Conservation (phyloP, 1,140 invertebrate species). For the Planococcus citri region DNA sequence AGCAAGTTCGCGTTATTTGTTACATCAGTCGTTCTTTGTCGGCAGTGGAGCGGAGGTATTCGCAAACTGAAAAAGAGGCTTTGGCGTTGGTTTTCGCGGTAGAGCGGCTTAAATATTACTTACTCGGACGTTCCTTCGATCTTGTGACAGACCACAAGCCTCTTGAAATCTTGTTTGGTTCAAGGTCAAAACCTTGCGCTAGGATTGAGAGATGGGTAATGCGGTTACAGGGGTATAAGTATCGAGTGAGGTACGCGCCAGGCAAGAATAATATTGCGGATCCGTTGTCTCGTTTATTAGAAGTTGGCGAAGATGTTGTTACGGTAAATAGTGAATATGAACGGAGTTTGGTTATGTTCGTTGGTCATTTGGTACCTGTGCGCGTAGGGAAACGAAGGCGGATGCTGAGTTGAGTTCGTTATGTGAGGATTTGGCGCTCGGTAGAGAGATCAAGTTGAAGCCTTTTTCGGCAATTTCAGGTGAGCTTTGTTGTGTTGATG, state of each 20-base stretch:
- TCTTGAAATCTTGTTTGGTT: constrained; percentile 23
- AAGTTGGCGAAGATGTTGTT: not conserved
- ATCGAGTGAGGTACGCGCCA: not conserved
- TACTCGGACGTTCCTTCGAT: constrained; percentile 14
- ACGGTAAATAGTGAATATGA: not conserved
- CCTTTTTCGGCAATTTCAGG: not conserved
- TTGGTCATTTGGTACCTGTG: not conserved
- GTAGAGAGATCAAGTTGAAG: not conserved
- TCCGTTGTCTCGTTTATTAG: not conserved
- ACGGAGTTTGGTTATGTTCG: not conserved
- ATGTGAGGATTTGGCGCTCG: not conserved
- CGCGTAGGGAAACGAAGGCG: not conserved
- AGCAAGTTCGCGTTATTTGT: not conserved
- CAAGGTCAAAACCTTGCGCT: constrained; percentile 27
- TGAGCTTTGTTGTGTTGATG: not conserved
- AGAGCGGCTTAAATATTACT: constrained; percentile 33
- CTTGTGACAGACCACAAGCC: constrained; percentile 18
- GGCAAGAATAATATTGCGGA: constrained; percentile 12
- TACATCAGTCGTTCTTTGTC: constrained; percentile 29
- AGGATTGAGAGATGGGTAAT: constrained; percentile 25
- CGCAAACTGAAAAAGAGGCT: constrained; percentile 37
- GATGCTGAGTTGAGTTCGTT: not conserved
- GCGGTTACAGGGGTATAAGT: constrained; percentile 10
- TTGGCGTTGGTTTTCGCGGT: constrained; percentile 33
- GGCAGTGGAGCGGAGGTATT: constrained; percentile 30